Evolutionary conservation across 2,888 invertebrate genomes (phyloP), one percentile per base, ranked within the genome.

Genomic region (Mechanitis mazaeus): DNA sequence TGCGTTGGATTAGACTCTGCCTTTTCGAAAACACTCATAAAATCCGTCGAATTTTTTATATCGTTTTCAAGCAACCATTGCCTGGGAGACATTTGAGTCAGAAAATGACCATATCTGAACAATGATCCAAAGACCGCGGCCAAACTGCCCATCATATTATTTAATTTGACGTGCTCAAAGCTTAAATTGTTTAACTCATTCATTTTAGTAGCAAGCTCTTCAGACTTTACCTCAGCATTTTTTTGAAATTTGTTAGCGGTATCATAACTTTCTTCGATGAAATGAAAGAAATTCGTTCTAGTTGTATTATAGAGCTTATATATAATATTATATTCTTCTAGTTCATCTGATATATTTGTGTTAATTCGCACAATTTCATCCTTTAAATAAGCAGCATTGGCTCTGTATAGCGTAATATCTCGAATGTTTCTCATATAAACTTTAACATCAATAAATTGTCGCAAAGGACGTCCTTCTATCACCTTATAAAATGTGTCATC

Each of bases 391-490:
- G 73, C 73, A 3, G 74, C 61, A 57, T 74, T 71, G 2, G 77
- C 72, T 69, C 64, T 73, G 7, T 64, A 68, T 28, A 75, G 65
- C 28, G 72, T 71, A 47, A 75, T 75, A 46, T 75, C 71, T 58
- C 76, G 70, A 33, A 79, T 64, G 58, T 75, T 68, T 50, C 58
- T 70, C 61, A 77, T 72, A 55, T 75, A 76, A 5, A 72, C 68
- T 64, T 77, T 78, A 2, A 74, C 64, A 33, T 78, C 77, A 6
- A 57, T 59, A 20, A 70, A 69, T 45, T 70, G 72, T 55, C 76
- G 68, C 6, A 79, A 33, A 3, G 76, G 76, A 35, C 78, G 71
- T 3, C 79, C 78, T 70, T 77, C 76, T 31, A 78, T 67, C 33
- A 71, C 58, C 65, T 74, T 74, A 61, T 70, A 79, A 62, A 78